Evolutionary conservation across 1,140 invertebrate genomes (phyloP).

Genomic region (Epicauta chinensis): DNA sequence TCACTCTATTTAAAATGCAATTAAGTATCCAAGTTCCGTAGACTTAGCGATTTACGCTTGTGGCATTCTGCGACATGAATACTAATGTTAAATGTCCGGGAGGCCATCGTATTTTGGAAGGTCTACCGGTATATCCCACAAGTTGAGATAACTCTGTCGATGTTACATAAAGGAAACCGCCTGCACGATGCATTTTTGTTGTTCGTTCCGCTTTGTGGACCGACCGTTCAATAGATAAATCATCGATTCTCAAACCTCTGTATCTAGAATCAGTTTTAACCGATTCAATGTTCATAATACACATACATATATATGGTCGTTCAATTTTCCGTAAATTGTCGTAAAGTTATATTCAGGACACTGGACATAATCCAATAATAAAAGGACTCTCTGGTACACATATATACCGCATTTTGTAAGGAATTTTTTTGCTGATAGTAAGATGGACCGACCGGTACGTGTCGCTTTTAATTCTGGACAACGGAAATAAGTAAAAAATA

Average conservation of each 20-base stretch:
- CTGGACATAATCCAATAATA: conserved; percentile 16
- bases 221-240: not conserved
- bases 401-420: too few relatives aligned
- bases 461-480: too few relatives aligned
- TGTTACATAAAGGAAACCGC: conserved; percentile 3
- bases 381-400: conserved; percentile 5
- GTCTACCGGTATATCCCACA: not conserved
- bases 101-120: not conserved
- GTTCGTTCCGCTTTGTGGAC: not conserved
- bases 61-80: conserved; percentile 18
- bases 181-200: not conserved
- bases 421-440: too few relatives aligned
- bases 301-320: conserved; percentile 3
- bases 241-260: conserved; percentile 1
- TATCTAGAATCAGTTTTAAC: not conserved
- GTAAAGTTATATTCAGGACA: conserved; percentile 14
- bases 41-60: conserved; percentile 21
- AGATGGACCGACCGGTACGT: too few relatives aligned
- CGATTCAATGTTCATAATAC: conserved; percentile 3
- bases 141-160: too few relatives aligned
- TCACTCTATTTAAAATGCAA: conserved; percentile 20
- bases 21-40: conserved; percentile 18
- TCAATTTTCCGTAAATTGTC: conserved; percentile 14
- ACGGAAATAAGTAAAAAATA: too few relatives aligned
- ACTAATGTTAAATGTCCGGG: conserved; percentile 14